Conservation (phyloP, 2,797 vertebrate genomes). For the Coracias cyanogaster region DNA sequence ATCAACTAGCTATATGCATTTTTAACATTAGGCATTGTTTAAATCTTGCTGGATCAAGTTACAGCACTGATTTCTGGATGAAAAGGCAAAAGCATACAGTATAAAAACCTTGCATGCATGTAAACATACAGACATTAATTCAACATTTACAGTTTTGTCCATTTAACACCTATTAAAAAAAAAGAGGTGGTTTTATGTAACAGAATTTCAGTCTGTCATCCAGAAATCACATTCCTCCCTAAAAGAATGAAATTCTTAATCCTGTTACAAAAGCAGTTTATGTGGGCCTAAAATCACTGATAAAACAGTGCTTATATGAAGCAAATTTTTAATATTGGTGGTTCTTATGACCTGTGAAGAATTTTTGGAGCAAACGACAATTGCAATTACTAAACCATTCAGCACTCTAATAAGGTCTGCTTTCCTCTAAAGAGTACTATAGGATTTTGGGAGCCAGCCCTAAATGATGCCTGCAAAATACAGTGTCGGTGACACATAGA, state of each 20-base stretch:
- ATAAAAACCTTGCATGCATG: background rate
- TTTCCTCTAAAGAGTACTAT: background rate
- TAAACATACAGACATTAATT: background rate
- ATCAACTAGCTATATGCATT: background rate
- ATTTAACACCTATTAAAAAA: background rate
- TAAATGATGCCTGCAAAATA: conserved; percentile 27
- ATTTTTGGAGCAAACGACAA: background rate
- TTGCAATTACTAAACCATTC: conserved; percentile 30
- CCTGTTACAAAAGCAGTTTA: background rate
- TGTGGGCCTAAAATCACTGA: background rate
- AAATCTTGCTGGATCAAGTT: background rate
- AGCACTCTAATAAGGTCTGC: background rate
- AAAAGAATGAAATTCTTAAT: background rate
- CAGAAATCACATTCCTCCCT: background rate
- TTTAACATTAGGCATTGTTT: background rate
- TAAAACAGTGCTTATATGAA: background rate
- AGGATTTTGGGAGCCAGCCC: background rate
- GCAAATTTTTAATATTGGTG: conserved; percentile 1
- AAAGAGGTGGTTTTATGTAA: background rate
- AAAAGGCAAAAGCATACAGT: background rate
- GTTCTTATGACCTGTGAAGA: conserved; percentile 11
- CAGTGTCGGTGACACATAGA: background rate
- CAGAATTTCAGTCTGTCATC: background rate
- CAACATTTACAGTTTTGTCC: background rate
- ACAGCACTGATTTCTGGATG: background rate